Evolutionary conservation across 2,113 vertebrate species (phyloP), one percentile per base, ranked within the genome.

Genomic region (Arothron firmamentum): DNA sequence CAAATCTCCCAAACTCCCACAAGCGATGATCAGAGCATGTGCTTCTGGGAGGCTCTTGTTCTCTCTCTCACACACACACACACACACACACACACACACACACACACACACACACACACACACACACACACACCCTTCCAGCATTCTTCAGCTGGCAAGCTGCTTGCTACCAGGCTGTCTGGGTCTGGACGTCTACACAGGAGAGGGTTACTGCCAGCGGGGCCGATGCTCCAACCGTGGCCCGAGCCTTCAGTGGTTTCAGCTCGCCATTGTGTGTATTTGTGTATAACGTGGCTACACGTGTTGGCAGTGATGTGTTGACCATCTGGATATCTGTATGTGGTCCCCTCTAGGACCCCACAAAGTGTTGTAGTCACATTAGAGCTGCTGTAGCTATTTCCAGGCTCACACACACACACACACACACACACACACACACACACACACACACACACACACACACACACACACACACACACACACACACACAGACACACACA

Each of bases 281-380:
- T 80, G 66, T 82, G 71, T 83, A 68, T 82, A 64, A 74, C 75
- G 74, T 65, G 10, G 25, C 56, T 83, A 65, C 85, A 57, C 77
- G 50, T 72, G 70, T 83, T 88, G 84, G 85, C 80, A 68, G 55
- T 25, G 50, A 74, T 72, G 70, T 65, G 62, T 62, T 70, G 82
- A 84, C 88, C 89, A 90, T 90, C 89, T 92, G 90, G 79, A 77
- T 56, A 50, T 76, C 72, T 81, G 81, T 83, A 45, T 17, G 43
- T 45, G 43, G 14, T 45, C 80, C 81, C 80, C 77, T 88, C 42
- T 74, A 86, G 84, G 83, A 88, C 80, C 48, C 56, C 73, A 80
- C 79, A 74, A 67, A 70, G 56, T 67, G 76, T 66, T 59, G 67
- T 65, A 74, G 74, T 52, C 57, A 57, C n/a, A 42, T 50, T 70